phyloP scores from a whole-genome alignment of 2,113 vertebrate species.

The Typhlomys cinereus region DNA sequence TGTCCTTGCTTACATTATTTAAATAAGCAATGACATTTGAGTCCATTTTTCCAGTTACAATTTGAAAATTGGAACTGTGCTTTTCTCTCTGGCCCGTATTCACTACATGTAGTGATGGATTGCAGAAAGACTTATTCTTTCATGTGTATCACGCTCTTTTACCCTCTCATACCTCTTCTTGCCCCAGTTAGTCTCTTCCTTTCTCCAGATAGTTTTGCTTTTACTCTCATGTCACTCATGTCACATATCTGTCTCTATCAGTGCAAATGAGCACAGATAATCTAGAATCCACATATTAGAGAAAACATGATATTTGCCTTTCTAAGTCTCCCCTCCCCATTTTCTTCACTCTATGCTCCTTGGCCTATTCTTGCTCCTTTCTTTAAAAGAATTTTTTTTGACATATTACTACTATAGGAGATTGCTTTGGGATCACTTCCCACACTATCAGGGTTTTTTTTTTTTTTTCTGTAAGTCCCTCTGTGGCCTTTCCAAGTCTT shows the following conservation, averaged over 20 bases:
- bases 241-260: neutral
- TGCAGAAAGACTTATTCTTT: neutral
- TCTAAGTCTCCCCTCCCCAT: no score
- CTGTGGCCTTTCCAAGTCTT: neutral
- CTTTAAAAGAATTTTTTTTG: no score
- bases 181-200: neutral
- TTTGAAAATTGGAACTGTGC: slow-evolving; percentile 25
- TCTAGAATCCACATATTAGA: neutral
- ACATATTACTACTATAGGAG: no score
- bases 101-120: neutral
- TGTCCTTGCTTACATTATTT: neutral
- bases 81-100: neutral
- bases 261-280: neutral
- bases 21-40: neutral
- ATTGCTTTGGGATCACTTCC: no score
- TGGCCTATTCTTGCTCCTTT: no score
- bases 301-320: neutral
- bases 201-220: neutral
- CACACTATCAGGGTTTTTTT: no score
- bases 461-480: no score
- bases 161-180: neutral
- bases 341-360: no score
- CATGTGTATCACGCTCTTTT: neutral
- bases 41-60: slow-evolving; percentile 18
- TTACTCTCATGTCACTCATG: neutral